Percentiles rank a stretch among this genome's conserved stretches.
Conservation (phyloP, 2,113 vertebrate species). For the Lepus americanus region DNA sequence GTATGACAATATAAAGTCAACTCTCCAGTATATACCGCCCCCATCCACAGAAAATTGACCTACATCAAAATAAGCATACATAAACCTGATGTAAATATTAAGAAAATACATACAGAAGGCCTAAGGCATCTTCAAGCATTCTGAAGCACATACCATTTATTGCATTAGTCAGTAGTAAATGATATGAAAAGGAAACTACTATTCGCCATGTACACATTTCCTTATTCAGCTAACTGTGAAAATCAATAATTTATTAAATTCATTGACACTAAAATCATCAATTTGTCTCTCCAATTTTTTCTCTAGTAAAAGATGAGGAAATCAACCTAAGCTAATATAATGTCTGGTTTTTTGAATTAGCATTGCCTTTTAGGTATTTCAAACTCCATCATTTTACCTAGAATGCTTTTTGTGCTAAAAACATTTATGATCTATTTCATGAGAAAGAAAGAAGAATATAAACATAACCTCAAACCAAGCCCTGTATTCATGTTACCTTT, state of each 20-base stretch:
- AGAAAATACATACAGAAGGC: neutral
- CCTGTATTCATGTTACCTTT: neutral
- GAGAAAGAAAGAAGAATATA: conserved; percentile 26
- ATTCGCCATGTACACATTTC: neutral
- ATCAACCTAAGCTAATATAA: conserved; percentile 37
- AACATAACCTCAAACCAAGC: neutral
- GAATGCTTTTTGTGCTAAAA: conserved; percentile 53
- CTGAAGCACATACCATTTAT: neutral
- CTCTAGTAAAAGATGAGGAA: conserved; percentile 32
- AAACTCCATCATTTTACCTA: conserved; percentile 42
- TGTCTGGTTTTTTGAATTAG: conserved; percentile 31
- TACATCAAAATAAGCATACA: neutral
- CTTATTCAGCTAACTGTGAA: conserved; percentile 39
- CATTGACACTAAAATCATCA: neutral
- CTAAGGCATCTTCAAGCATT: neutral
- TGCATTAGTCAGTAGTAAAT: neutral
- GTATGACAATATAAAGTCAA: neutral
- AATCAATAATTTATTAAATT: conserved; percentile 49
- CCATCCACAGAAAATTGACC: neutral
- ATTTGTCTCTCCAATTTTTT: neutral
- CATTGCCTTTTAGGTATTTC: conserved; percentile 32
- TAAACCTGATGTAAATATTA: neutral
- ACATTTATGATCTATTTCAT: conserved; percentile 49
- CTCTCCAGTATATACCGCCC: neutral
- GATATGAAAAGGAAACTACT: conserved; percentile 37